Evolutionary conservation across 2,113 vertebrate species (phyloP), one percentile per base, ranked within the genome.

Genomic region (Ochotona princeps): DNA sequence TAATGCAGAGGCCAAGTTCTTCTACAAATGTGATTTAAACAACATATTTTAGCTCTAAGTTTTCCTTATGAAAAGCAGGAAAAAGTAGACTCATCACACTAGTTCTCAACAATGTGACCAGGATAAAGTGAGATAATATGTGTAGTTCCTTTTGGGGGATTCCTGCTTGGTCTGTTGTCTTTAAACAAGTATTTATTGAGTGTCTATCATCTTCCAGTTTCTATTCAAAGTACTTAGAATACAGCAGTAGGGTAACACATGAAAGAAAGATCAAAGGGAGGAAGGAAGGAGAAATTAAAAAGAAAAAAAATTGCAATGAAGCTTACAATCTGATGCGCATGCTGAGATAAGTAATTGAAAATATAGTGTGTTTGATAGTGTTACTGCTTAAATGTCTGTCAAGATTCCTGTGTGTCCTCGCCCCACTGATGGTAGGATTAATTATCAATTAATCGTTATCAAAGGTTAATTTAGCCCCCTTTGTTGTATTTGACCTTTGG

Each of bases 201-300:
- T 70, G 35, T 4, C 57, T 72, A 0, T 65, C 83, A 69, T 49
- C 11, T 47, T 20, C 4, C 38, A 73, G n/a, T 28, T 23, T 49
- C 6, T 89, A 21, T 87, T 72, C 44, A 93, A 90, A 84, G 38
- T 14, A 10, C 20, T 81, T 30, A 57, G 38, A 89, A 87, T 90
- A 49, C n/a, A 75, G 28, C 57, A 94, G 51, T 32, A 54, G 67
- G 32, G 38, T 70, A 35, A 74, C 32, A 61, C 25, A 92, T 30
- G 35, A 23, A 69, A 7, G 2, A 69, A 75, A 8, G 49, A 75
- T 74, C 25, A 54, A 32, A 28, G 57, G 26, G 74, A 82, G 32
- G 49, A n/a, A 72, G 32, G 21, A 15, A 69, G 8, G 2, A 75
- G 5, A 35, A 75, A 82, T n/a, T 44, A 26, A 73, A 21, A 74